These are phyloP conservation scores for Drosophila sp. DNA, from an alignment of 1,140 invertebrate species.

Conservation along the genomic window DNA sequence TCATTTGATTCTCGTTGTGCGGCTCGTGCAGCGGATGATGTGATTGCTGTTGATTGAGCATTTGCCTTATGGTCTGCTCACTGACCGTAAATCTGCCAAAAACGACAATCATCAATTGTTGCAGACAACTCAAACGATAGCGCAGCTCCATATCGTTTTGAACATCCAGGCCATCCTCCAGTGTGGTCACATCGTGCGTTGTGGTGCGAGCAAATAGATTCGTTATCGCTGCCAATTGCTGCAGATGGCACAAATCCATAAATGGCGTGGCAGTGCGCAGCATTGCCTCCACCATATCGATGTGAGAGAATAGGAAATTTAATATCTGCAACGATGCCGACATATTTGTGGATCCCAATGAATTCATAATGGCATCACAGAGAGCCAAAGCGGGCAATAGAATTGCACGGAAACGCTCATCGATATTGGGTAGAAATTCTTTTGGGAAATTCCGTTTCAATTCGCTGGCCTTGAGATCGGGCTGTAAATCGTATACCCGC, in stretches of 20 bases:
- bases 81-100: constrained; percentile 87
- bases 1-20: constrained; percentile 34
- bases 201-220: constrained; percentile 91
- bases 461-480: constrained; percentile 85
- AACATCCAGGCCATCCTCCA: constrained; percentile 51
- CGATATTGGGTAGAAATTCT: constrained; percentile 86
- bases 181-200: constrained; percentile 28
- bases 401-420: constrained; percentile 90
- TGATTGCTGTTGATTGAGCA: constrained; percentile 48
- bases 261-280: constrained; percentile 87
- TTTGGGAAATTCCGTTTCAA: constrained; percentile 39
- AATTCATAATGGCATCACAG: constrained; percentile 91
- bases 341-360: constrained; percentile 91
- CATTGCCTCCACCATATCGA: constrained; percentile 91
- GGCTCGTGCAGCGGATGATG: constrained; percentile 11
- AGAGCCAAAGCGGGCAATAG: constrained; percentile 90
- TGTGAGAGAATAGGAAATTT: constrained; percentile 91
- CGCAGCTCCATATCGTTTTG: constrained; percentile 84
- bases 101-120: constrained; percentile 88
- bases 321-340: constrained; percentile 91
- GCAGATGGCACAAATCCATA: constrained; percentile 86
- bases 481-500: constrained; percentile 90
- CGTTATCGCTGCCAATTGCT: constrained; percentile 90
- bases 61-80: constrained; percentile 68
- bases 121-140: constrained; percentile 86